Percentiles rank a stretch among this genome's conserved stretches.
phyloP scores from a whole-genome alignment of 2,797 vertebrate species.

The Schizopygopsis pylzovi region DNA sequence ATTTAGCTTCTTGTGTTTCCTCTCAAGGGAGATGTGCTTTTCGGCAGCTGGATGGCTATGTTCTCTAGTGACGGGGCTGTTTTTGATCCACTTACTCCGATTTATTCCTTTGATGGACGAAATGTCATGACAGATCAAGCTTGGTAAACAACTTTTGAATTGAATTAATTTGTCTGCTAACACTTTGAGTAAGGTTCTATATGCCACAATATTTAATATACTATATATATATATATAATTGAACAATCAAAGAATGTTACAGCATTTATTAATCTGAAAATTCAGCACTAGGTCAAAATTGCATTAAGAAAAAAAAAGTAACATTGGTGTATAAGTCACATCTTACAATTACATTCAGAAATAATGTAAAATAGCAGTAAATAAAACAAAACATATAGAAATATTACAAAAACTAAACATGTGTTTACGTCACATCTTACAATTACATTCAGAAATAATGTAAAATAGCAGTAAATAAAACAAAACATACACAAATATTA shows the following conservation, averaged over 20 bases:
- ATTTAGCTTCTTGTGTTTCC: conserved; percentile 1
- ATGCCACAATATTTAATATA: not conserved
- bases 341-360: not conserved
- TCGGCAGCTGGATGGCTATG: conserved; percentile 89
- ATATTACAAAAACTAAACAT: not conserved
- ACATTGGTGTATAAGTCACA: not conserved
- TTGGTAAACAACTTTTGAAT: conserved; percentile 80
- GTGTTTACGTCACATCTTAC: not conserved
- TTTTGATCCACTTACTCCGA: conserved; percentile 82
- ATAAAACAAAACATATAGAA: not conserved
- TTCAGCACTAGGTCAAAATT: not conserved
- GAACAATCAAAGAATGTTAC: not conserved
- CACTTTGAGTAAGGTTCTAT: not conserved
- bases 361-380: not conserved
- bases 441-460: not conserved
- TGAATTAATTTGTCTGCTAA: not conserved
- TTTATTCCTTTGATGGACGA: conserved; percentile 93
- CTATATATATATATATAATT: not conserved
- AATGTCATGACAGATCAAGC: conserved; percentile 85
- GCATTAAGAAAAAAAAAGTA: not conserved
- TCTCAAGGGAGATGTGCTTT: conserved; percentile 87
- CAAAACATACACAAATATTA: not conserved
- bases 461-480: not conserved
- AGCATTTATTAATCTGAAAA: not conserved
- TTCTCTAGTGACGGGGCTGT: conserved; percentile 87